Conservation (phyloP, 2,888 invertebrate species). For the Apamea anceps region DNA sequence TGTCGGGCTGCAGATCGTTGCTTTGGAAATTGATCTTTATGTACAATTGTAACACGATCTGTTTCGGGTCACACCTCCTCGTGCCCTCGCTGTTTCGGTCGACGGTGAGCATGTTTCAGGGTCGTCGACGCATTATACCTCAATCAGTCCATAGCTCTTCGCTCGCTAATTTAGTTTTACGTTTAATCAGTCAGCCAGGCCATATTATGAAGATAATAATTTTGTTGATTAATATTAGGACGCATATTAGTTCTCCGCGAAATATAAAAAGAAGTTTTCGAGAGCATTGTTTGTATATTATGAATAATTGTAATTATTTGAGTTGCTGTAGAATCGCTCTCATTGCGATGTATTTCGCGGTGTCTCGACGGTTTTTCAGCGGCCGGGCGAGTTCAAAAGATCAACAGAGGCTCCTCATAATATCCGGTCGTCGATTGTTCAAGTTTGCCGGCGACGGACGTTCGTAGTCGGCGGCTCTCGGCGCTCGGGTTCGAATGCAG, state of each 20-base stretch:
- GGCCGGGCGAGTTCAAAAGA: not conserved
- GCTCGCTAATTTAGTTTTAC: constrained; percentile 37
- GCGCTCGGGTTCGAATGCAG: too few relatives aligned
- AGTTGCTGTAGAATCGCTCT: not conserved
- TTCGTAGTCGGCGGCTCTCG: too few relatives aligned
- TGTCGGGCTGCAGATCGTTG: constrained; percentile 48
- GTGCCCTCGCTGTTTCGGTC: not conserved
- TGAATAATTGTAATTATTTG: not conserved
- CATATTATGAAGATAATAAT: constrained; percentile 20
- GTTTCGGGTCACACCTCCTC: constrained; percentile 10
- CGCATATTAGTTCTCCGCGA: not conserved
- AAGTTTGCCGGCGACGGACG: too few relatives aligned
- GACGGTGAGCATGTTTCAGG: not conserved
- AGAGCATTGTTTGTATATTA: constrained; percentile 1
- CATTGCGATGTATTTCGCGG: not conserved
- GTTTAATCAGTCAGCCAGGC: constrained; percentile 51
- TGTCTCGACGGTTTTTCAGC: not conserved
- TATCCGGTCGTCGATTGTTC: too few relatives aligned
- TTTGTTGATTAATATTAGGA: constrained; percentile 12
- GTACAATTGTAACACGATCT: constrained; percentile 52
- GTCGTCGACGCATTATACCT: not conserved
- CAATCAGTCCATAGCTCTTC: constrained; percentile 46
- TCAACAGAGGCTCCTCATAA: not conserved
- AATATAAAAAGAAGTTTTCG: not conserved
- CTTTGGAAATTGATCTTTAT: constrained; percentile 63